These are phyloP conservation scores for Crocodylus rhombifer DNA, from an alignment of 2,797 vertebrate genomes.

Conservation along the genomic window DNA sequence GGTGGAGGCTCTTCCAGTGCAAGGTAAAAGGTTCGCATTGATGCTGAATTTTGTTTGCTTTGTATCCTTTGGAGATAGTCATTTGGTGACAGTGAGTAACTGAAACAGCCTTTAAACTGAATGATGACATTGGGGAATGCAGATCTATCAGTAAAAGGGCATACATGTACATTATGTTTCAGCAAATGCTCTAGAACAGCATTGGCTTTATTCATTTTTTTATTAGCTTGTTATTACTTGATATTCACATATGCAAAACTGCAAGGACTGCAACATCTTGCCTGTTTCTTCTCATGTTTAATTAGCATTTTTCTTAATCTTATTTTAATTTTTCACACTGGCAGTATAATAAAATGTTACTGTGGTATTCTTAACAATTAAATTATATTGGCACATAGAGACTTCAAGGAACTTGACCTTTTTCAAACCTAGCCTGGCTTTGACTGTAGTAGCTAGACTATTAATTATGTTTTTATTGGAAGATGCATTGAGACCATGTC, in stretches of 20 bases:
- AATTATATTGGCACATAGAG: conserved; percentile 66
- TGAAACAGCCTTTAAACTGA: not conserved
- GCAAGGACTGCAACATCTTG: conserved; percentile 42
- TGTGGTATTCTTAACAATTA: conserved; percentile 47
- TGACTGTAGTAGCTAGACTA: conserved; percentile 36
- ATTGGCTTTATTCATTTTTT: not conserved
- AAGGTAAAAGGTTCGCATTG: not conserved
- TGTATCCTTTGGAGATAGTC: not conserved
- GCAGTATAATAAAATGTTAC: conserved; percentile 65
- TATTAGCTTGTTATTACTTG: conserved; percentile 20
- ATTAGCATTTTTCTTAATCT: conserved; percentile 75
- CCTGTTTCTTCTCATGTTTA: conserved; percentile 65
- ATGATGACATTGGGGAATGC: not conserved
- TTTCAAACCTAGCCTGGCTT: conserved; percentile 54
- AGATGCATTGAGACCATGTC: not conserved
- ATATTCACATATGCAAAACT: conserved; percentile 41
- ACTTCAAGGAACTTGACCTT: conserved; percentile 74
- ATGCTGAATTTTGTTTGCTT: not conserved
- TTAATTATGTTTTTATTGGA: conserved; percentile 66
- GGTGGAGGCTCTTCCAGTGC: not conserved
- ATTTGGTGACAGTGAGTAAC: not conserved
- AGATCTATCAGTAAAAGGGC: not conserved
- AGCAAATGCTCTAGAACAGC: not conserved
- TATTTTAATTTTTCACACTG: conserved; percentile 61
- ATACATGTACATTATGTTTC: not conserved